Percentiles rank a stretch among this genome's conserved stretches.
phyloP scores from a whole-genome alignment of 2,797 vertebrate species.

The Darevskia mixta region DNA sequence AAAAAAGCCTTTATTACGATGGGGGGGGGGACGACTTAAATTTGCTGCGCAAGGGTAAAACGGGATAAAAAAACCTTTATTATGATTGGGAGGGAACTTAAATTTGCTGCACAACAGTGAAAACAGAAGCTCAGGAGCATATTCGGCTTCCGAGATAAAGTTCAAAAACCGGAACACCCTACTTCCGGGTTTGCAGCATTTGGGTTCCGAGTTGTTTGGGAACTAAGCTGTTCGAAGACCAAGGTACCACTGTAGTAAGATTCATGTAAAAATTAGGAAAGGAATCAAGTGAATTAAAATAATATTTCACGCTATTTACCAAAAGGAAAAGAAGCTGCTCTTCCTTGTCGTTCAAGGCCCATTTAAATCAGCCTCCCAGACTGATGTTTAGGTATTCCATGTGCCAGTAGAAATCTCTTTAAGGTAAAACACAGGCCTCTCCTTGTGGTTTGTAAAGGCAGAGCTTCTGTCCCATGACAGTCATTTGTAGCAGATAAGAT shows the following conservation, averaged over 20 bases:
- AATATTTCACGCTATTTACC: neutral
- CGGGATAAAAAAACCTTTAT: neutral
- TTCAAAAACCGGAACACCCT: no score
- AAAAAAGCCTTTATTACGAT: no score
- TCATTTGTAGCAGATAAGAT: constrained; percentile 19
- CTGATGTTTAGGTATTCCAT: constrained; percentile 15
- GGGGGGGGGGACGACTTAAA: no score
- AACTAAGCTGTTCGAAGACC: no score
- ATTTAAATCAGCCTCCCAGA: neutral
- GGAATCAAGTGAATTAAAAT: neutral
- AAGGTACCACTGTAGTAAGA: no score
- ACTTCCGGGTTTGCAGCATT: no score
- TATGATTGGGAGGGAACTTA: no score
- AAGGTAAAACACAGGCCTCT: neutral
- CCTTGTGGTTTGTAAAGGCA: constrained; percentile 28
- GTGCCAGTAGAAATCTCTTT: constrained; percentile 28
- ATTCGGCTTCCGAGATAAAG: no score
- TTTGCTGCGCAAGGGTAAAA: no score
- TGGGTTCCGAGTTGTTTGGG: no score
- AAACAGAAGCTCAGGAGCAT: no score
- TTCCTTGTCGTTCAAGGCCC: neutral
- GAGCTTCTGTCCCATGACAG: constrained; percentile 17
- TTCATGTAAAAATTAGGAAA: neutral
- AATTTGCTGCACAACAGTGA: no score
- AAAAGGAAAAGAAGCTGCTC: neutral